Evolutionary conservation across 2,888 invertebrate species (phyloP).

Genomic region (Cephus pulcher): DNA sequence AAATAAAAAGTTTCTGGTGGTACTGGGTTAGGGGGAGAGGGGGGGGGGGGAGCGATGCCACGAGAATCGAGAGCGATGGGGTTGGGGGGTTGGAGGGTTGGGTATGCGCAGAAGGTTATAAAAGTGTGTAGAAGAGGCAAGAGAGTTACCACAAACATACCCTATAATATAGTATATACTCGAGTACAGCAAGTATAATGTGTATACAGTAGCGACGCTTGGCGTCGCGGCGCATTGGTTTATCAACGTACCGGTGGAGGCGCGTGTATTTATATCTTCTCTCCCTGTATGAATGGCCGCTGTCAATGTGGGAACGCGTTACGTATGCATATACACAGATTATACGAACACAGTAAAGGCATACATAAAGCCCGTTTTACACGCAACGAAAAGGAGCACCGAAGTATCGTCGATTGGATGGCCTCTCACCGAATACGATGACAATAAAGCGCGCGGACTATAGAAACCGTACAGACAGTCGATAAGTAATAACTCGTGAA

Average conservation of each 20-base stretch:
- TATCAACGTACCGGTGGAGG: neutral
- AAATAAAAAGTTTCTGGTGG: constrained; percentile 41
- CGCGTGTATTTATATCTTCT: constrained; percentile 8
- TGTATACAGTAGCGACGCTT: neutral
- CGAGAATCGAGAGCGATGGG: neutral
- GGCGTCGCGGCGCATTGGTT: constrained; percentile 2
- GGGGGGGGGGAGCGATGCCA: constrained; percentile 48
- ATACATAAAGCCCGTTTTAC: neutral
- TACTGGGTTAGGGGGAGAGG: constrained; percentile 58
- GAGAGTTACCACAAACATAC: neutral
- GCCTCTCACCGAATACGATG: neutral
- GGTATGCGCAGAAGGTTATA: neutral
- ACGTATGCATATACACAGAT: neutral
- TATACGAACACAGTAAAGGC: neutral
- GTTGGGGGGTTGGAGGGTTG: constrained; percentile 1
- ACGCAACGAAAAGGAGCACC: neutral
- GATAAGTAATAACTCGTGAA: neutral
- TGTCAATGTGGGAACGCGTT: neutral
- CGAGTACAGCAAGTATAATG: neutral
- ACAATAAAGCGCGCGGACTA: neutral
- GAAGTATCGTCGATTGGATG: neutral
- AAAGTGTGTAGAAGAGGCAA: neutral
- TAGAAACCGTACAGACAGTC: neutral
- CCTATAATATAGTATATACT: neutral
- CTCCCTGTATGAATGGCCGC: constrained; percentile 10